phyloP scores from a whole-genome alignment of 2,113 vertebrate genomes.

The Atherinomorus stipes region DNA sequence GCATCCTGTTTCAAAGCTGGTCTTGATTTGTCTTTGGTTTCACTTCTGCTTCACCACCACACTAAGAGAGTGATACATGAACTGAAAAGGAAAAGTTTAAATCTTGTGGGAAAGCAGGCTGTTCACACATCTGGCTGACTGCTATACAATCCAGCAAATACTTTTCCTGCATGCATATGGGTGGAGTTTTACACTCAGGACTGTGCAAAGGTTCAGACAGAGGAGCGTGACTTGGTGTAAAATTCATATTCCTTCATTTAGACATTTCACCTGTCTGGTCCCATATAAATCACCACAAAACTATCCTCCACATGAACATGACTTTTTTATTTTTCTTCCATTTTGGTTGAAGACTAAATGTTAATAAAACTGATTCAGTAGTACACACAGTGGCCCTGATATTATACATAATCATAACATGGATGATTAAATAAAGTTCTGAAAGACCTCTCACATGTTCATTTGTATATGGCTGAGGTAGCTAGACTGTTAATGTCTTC shows the following conservation, averaged over 20 bases:
- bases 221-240: constrained; percentile 9
- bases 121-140: constrained; percentile 75
- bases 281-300: constrained; percentile 5
- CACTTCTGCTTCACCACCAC: constrained; percentile 47
- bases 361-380: constrained; percentile 2
- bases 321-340: background rate
- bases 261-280: constrained; percentile 8
- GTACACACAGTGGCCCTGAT: background rate
- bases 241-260: constrained; percentile 11
- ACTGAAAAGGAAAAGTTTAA: constrained; percentile 68
- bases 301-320: background rate
- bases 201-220: constrained; percentile 30
- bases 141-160: constrained; percentile 52
- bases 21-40: constrained; percentile 75
- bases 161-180: constrained; percentile 38
- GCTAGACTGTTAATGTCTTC: no score
- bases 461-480: background rate
- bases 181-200: constrained; percentile 41
- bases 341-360: constrained; percentile 2
- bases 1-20: constrained; percentile 72
- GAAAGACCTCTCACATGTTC: background rate
- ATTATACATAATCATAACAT: background rate
- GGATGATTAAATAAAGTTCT: no score
- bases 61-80: constrained; percentile 59
- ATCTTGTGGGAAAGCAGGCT: constrained; percentile 65